Evolutionary conservation across 2,888 invertebrate genomes (phyloP).

Genomic region (Gymnocheta viridis): DNA sequence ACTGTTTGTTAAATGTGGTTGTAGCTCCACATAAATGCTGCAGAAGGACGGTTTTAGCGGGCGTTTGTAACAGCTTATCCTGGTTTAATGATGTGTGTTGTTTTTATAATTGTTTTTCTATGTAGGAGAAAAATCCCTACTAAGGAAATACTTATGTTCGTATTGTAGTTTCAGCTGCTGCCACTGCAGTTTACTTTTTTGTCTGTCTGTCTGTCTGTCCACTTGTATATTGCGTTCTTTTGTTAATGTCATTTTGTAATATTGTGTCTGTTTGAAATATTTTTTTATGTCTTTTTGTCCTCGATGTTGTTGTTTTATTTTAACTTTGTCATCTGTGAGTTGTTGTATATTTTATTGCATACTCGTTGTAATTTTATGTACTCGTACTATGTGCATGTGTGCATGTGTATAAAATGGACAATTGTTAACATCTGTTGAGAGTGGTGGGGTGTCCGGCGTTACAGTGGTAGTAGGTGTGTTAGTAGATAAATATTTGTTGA

Average conservation of each 20-base stretch:
- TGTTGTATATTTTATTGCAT: slow-evolving; percentile 63
- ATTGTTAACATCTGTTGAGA: slow-evolving; percentile 64
- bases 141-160: not conserved
- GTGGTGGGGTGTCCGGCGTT: not conserved
- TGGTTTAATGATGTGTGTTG: slow-evolving; percentile 25
- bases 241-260: slow-evolving; percentile 59
- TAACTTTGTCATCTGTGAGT: slow-evolving; percentile 50
- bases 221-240: slow-evolving; percentile 27
- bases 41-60: slow-evolving; percentile 20
- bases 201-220: not conserved
- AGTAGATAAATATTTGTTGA: slow-evolving; percentile 63
- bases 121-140: not conserved
- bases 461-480: not conserved
- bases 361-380: slow-evolving; percentile 57
- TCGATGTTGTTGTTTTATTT: slow-evolving; percentile 27
- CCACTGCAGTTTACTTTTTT: slow-evolving; percentile 15
- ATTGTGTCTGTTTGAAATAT: slow-evolving; percentile 40
- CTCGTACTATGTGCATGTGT: not conserved
- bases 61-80: slow-evolving; percentile 35
- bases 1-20: slow-evolving; percentile 33
- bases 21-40: not conserved
- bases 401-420: slow-evolving; percentile 50
- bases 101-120: slow-evolving; percentile 51
- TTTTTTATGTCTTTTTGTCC: not conserved
- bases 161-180: slow-evolving; percentile 57